A percentile compares a stretch with the other conserved stretches of the same genome.
Evolutionary conservation across 2,113 vertebrate genomes (phyloP).

Genomic region (Epinephelus fuscoguttatus): DNA sequence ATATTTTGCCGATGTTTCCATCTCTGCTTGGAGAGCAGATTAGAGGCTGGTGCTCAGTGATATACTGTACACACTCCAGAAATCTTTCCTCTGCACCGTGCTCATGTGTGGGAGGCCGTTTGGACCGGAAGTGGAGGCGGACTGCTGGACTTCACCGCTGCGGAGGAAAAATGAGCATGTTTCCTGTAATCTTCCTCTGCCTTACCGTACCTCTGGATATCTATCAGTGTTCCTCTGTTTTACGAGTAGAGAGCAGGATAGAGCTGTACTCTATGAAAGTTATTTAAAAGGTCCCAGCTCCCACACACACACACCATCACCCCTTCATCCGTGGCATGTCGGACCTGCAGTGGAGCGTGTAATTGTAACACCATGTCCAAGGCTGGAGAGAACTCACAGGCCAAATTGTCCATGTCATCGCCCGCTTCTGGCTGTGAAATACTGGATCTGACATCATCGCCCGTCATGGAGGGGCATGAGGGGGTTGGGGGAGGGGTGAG

Average conservation of each 20-base stretch:
- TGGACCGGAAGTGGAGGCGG: constrained; percentile 30
- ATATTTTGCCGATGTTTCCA: constrained; percentile 11
- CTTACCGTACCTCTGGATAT: constrained; percentile 39
- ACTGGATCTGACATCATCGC: constrained; percentile 86
- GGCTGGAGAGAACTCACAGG: constrained; percentile 89
- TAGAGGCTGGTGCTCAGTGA: constrained; percentile 18
- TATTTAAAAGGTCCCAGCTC: constrained; percentile 82
- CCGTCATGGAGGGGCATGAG: constrained; percentile 69
- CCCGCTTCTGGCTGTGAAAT: constrained; percentile 88
- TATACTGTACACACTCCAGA: constrained; percentile 29
- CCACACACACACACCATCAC: constrained; percentile 62
- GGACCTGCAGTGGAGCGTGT: constrained; percentile 85
- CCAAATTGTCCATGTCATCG: constrained; percentile 94
- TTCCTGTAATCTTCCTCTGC: constrained; percentile 32
- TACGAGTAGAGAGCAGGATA: constrained; percentile 74
- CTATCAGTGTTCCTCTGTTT: constrained; percentile 59
- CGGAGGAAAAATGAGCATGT: constrained; percentile 7
- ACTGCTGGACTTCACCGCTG: neutral
- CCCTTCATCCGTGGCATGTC: constrained; percentile 81
- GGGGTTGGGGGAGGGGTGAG: constrained; percentile 44
- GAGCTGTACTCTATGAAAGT: constrained; percentile 85
- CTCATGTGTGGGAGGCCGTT: constrained; percentile 27
- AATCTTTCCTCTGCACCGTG: constrained; percentile 1
- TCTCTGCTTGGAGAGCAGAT: constrained; percentile 28
- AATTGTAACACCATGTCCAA: constrained; percentile 91